Percentiles rank a stretch among this genome's conserved stretches.
phyloP scores from a whole-genome alignment of 2,797 vertebrate genomes.

The Choloepus didactylus region DNA sequence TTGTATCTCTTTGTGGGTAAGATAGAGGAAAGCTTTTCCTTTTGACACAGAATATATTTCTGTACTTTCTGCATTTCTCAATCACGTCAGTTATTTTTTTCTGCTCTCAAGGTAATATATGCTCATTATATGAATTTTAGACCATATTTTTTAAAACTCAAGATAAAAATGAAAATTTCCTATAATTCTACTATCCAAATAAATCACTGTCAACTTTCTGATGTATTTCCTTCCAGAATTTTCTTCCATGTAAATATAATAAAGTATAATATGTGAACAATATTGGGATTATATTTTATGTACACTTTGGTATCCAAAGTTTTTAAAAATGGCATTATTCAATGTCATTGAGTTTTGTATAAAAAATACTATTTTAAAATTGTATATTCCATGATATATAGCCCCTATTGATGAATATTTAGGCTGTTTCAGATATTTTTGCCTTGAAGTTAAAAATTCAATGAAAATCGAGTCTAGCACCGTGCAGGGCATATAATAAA shows the following conservation, averaged over 20 bases:
- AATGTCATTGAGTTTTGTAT: neutral
- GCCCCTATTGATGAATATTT: neutral
- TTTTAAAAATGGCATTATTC: constrained; percentile 14
- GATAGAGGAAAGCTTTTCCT: neutral
- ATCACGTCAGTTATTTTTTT: neutral
- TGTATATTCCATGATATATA: neutral
- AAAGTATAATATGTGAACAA: neutral
- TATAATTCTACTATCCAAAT: neutral
- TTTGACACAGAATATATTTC: neutral
- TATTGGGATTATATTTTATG: neutral
- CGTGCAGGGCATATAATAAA: neutral
- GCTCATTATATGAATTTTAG: constrained; percentile 49
- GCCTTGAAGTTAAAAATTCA: constrained; percentile 53
- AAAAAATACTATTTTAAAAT: constrained; percentile 27
- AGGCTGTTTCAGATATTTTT: constrained; percentile 40
- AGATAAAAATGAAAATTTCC: constrained; percentile 27
- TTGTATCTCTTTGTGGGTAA: neutral
- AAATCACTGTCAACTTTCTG: neutral
- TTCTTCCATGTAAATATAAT: constrained; percentile 19
- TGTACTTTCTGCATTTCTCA: neutral
- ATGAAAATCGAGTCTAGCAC: constrained; percentile 20
- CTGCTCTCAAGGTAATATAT: neutral
- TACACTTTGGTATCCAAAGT: neutral
- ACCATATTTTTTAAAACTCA: constrained; percentile 19
- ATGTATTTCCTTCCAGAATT: constrained; percentile 22